These are phyloP conservation scores for Illadopsis cleaveri DNA, from an alignment of 2,113 vertebrate genomes.

Conservation along the genomic window DNA sequence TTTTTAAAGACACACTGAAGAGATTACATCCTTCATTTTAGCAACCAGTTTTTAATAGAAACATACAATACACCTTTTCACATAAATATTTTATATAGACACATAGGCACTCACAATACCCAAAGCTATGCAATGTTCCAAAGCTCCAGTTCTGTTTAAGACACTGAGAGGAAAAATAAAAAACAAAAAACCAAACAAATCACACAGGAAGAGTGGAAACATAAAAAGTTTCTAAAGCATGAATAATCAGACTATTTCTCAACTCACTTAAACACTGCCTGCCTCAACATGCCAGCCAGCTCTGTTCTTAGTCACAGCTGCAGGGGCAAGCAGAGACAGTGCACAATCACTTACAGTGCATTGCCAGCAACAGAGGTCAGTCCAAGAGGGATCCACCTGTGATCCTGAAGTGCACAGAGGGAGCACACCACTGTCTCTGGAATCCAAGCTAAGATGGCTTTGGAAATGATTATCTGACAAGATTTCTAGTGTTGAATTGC, in stretches of 20 bases:
- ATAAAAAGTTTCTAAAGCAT: neutral
- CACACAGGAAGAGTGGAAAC: neutral
- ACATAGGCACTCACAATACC: neutral
- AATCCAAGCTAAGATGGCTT: neutral
- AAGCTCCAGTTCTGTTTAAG: neutral
- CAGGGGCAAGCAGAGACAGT: neutral
- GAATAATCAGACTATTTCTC: neutral
- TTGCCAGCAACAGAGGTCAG: neutral
- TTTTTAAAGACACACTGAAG: neutral
- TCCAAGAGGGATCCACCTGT: neutral
- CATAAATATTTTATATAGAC: neutral
- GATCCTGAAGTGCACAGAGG: neutral
- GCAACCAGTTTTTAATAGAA: slow-evolving; percentile 29
- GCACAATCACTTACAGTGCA: accelerated
- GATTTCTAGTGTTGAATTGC: neutral
- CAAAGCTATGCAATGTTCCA: neutral
- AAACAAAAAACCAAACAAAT: neutral
- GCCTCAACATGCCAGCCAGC: neutral
- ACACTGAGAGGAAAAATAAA: neutral
- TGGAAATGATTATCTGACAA: neutral
- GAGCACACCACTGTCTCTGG: neutral
- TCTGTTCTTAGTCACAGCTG: neutral
- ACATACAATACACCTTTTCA: neutral
- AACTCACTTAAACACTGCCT: neutral
- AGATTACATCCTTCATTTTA: neutral